Conservation (phyloP, 1,140 invertebrate species). For the Drosophila nannoptera region DNA sequence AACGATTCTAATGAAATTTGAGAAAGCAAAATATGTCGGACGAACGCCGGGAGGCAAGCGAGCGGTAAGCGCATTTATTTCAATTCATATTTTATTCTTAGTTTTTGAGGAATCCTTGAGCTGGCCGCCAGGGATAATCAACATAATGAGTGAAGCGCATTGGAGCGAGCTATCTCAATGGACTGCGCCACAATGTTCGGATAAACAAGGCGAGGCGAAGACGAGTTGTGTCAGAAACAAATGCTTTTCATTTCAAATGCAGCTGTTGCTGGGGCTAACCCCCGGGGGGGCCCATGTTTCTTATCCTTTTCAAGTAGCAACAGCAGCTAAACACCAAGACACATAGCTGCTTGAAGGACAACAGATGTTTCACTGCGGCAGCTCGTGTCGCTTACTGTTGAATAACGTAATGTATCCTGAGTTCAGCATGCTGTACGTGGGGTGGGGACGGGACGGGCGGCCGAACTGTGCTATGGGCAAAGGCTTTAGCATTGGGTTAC, state of each 20-base stretch:
- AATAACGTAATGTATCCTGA: conserved; percentile 72
- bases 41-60: conserved; percentile 17
- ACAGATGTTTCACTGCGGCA: conserved; percentile 56
- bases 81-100: conserved; percentile 69
- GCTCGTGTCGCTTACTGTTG: conserved; percentile 65
- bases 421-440: conserved; percentile 25
- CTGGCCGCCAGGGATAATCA: conserved; percentile 69
- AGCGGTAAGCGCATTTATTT: conserved; percentile 74
- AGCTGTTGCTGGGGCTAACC: conserved; percentile 69
- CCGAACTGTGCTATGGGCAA: too few species aligned
- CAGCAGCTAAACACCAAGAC: conserved; percentile 27
- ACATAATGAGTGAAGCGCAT: conserved; percentile 75
- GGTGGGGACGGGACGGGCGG: neutral
- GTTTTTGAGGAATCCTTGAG: conserved; percentile 40
- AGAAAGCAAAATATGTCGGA: conserved; percentile 7
- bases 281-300: conserved; percentile 58
- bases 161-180: conserved; percentile 64
- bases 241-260: conserved; percentile 77
- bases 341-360: conserved; percentile 59
- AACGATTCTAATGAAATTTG: conserved; percentile 70
- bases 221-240: conserved; percentile 76
- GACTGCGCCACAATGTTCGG: conserved; percentile 29
- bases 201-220: conserved; percentile 58
- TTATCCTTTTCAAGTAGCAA: conserved; percentile 42
- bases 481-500: conserved; percentile 8